phyloP scores from a whole-genome alignment of 2,797 vertebrate species.

The Pachyuromys duprasi region DNA sequence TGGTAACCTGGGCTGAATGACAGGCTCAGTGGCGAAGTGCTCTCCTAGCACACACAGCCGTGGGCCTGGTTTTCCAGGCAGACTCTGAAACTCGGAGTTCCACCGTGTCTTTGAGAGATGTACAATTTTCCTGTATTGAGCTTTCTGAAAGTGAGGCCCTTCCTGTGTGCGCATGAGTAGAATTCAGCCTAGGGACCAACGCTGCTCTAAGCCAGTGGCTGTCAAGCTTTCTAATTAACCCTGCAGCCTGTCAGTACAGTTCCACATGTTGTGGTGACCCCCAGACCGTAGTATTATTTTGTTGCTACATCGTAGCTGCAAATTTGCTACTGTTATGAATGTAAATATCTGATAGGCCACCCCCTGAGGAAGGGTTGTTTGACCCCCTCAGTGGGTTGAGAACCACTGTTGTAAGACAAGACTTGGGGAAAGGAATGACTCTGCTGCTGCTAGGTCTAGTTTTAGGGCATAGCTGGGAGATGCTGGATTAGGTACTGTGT shows the following conservation, averaged over 20 bases:
- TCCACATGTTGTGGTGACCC: background rate
- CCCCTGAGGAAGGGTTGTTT: too few species aligned
- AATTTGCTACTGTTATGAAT: background rate
- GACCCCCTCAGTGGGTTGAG: background rate
- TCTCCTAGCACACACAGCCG: background rate
- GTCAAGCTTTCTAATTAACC: background rate
- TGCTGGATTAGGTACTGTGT: background rate
- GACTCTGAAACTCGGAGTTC: slow-evolving; percentile 51
- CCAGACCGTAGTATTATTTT: background rate
- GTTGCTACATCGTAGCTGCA: background rate
- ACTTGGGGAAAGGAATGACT: slow-evolving; percentile 59
- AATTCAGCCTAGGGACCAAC: slow-evolving; percentile 63
- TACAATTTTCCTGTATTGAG: slow-evolving; percentile 52
- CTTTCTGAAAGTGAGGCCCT: slow-evolving; percentile 53
- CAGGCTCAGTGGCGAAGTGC: background rate
- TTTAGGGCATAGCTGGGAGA: background rate
- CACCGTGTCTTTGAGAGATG: background rate
- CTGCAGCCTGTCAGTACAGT: background rate
- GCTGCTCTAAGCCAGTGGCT: slow-evolving; percentile 17
- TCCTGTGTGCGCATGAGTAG: slow-evolving; percentile 61
- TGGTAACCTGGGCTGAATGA: background rate
- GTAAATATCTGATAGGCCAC: background rate
- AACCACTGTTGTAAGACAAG: slow-evolving; percentile 47
- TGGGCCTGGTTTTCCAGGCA: background rate
- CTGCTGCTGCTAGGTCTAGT: background rate